Conservation (phyloP, 35 echinoderm and acorn worm genomes). For the Eucidaris tribuloides region DNA sequence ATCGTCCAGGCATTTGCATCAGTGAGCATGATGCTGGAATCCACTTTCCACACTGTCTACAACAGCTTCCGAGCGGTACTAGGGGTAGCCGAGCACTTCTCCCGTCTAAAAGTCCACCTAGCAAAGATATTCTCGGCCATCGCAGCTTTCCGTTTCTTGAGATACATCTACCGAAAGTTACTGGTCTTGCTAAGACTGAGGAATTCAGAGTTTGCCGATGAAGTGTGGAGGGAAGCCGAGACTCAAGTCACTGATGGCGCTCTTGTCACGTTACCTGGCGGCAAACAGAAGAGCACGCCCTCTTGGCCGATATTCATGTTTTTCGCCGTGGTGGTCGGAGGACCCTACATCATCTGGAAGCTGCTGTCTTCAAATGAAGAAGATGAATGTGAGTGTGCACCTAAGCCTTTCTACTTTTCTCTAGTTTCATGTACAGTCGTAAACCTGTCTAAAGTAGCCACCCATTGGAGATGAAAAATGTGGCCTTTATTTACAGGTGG, state of each 20-base stretch:
- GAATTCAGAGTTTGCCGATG: constrained; percentile 63
- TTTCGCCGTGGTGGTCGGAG: constrained; percentile 92
- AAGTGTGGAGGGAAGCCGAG: constrained; percentile 77
- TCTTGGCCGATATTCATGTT: constrained; percentile 98
- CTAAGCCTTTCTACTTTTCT: too few relatives aligned
- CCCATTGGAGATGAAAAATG: too few relatives aligned
- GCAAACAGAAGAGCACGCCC: constrained; percentile 23
- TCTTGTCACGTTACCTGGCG: background rate
- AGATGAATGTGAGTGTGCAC: constrained; percentile 21
- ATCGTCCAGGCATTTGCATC: constrained; percentile 97
- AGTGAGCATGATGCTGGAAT: constrained; percentile 98
- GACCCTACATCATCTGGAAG: constrained; percentile 95
- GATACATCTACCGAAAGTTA: constrained; percentile 62
- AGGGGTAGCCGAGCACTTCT: constrained; percentile 94
- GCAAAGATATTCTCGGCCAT: constrained; percentile 78
- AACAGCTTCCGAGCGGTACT: constrained; percentile 93
- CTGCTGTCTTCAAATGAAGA: constrained; percentile 69
- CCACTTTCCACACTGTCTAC: constrained; percentile 89
- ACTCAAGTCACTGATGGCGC: constrained; percentile 6
- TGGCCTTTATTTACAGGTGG: too few relatives aligned
- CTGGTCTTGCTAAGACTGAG: constrained; percentile 66
- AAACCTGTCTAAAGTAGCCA: too few relatives aligned
- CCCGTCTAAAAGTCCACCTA: constrained; percentile 85
- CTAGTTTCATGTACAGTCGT: too few relatives aligned
- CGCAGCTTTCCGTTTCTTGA: constrained; percentile 71